Base-by-base conservation (phyloP, 37 sponge, comb jelly and placozoan genomes). In the Axinella damicornis region DNA sequence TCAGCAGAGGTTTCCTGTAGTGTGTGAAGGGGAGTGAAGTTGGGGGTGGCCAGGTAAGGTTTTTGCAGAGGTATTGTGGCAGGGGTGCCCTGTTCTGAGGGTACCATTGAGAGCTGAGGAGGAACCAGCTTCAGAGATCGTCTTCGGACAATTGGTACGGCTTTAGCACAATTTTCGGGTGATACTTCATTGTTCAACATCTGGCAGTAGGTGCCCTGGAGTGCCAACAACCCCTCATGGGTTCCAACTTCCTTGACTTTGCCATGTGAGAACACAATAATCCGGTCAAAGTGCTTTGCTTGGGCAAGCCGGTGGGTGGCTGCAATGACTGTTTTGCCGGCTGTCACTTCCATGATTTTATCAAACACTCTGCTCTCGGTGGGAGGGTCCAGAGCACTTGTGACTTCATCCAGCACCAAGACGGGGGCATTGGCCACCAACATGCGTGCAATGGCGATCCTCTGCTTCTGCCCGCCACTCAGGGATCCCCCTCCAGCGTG, bases 361-460 rank as follows among this genome's bases (percentile, higher is more conserved):
- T 65, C 28, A 61, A 85, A 85, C 20, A 91, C 76, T 24, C 41
- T 32, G 11, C 27, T 59, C 17, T 76, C 86, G 0, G 86, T 85
- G 22, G 58, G 6, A 14, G 82, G 91, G 65, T 91, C 91, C 11
- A 85, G 78, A 32, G 81, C 86, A 76, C 81, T 79, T 5, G 86
- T 91, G 35, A 85, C 75, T 61, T 91, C 91, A 68, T 91, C 91
- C 58, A 91, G 52, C 2, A 91, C 40, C 11, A 80, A 60, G 19
- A 91, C 66, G 13, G 80, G 74, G 1, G 91, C 71, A 9, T 77
- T 46, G 35, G 65, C 54, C 33, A 91, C 38, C 53, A 91, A 53
- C 79, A 85, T 68, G 37, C 91, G 79, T 21, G 91, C 91, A 40
- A 91, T 53, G 1, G 86, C 91, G 17, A 91, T 52, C 19, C 86